Evolutionary conservation across 2,888 invertebrate species (phyloP), one percentile per base, ranked within the genome.

Genomic region (Nomada lathburiana): DNA sequence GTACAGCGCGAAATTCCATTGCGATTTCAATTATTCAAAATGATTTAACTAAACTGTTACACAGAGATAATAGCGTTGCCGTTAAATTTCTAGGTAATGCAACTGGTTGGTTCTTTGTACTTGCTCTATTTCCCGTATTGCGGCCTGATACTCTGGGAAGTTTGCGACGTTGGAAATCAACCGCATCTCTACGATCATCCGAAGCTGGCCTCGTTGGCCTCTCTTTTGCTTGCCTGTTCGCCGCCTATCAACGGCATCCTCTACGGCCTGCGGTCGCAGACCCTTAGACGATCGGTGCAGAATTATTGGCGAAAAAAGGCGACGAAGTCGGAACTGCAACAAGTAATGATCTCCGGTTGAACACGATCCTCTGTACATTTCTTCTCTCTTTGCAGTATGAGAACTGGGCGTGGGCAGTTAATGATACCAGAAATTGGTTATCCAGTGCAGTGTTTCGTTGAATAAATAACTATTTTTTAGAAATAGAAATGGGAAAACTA

Each of bases 301-400:
- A 97, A 97, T 92, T 97, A 97, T 92, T 96, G 96, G 95, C 95
- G 97, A 65, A 97, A 97, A 94, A 95, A 97, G 92, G 95, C 97
- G 94, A 97, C 97, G 3, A 97, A 97, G 93, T 96, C 96, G 90
- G 97, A 97, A 92, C 95, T 97, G 63, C 96, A 97, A 83, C 96
- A 97, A 91, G 94, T 94, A 90, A 87, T 67, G 10, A 62, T 53
- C 42, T 29, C 26, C 9, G n/a, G 4, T 23, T 18, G 23, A 16
- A 29, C 20, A 20, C 10, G 9, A 23, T 29, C 53, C 29, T 52
- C 13, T 47, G 5, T 10, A 16, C 2, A 20, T 9, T 26, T 63
- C 26, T 53, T 13, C 11, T 11, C 47, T 57, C 36, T n/a, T n/a
- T 44, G 2, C 44, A 13, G 16, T 47, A 16, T 13, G 11, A 47